Evolutionary conservation across 2,113 vertebrate species (phyloP).

Genomic region (Phyllopteryx taeniolatus): DNA sequence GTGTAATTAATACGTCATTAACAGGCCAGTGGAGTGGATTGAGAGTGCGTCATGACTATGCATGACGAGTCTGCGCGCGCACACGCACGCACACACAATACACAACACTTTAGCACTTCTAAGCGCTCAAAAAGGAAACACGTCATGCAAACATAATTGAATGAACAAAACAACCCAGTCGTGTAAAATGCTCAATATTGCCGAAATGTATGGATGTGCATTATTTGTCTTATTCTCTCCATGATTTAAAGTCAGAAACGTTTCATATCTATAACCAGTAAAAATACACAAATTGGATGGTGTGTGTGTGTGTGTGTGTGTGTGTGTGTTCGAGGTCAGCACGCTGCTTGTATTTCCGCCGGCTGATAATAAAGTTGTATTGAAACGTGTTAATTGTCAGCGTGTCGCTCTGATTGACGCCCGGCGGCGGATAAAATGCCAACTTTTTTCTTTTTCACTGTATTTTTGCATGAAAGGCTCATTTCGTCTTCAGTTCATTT

Average conservation of each 20-base stretch:
- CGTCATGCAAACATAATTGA: not conserved
- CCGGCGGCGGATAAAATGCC: conserved; percentile 75
- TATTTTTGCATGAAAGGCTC: conserved; percentile 75
- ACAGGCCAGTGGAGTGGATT: conserved; percentile 65
- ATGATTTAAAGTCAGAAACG: no score
- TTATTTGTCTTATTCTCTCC: no score
- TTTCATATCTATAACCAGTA: no score
- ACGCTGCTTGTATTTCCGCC: conserved; percentile 68
- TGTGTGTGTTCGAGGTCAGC: conserved; percentile 67
- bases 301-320: no score
- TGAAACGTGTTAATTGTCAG: conserved; percentile 78
- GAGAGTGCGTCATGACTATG: conserved; percentile 43
- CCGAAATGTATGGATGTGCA: no score
- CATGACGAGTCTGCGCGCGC: conserved; percentile 10
- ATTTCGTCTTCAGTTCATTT: conserved; percentile 68
- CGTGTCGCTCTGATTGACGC: conserved; percentile 75
- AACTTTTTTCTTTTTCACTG: conserved; percentile 78
- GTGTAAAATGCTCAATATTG: not conserved
- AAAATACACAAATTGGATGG: no score
- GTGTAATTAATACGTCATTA: conserved; percentile 80
- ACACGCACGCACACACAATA: not conserved
- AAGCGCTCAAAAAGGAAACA: not conserved
- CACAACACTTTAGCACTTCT: not conserved
- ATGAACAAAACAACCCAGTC: not conserved
- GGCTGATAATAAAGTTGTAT: conserved; percentile 77